Base-by-base conservation (phyloP, 1,140 invertebrate genomes). In the Calycopis cecrops region DNA sequence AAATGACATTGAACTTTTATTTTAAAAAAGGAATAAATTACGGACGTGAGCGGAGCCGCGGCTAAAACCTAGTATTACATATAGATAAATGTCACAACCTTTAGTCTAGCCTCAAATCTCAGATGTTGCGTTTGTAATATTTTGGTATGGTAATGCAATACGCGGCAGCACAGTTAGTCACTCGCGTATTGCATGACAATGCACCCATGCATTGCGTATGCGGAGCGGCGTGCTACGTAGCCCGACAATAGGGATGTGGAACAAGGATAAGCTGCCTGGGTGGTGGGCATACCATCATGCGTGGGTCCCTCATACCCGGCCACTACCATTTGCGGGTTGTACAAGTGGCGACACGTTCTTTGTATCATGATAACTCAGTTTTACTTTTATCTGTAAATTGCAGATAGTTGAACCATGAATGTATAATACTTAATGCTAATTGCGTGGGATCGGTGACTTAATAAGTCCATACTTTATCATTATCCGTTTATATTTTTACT, bases 111-210 rank as follows among this genome's bases (percentile, higher is more conserved):
- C 42, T 52, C 21, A 8, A 28, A 38, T 44, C 33, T 47, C 21
- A 44, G 38, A 10, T 52, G 35, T 21, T 52, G 28, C 34, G 12
- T 34, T 33, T 21, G 48, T 57, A 44, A 38, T 51, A 51, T 48
- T 47, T 51, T 14, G n/a, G 33, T 38, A 42, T 55, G 42, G 62
- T 59, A 65, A 65, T 69, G 66, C 64, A 64, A 67, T 65, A 51
- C 53, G 33, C 40, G 14, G 16, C 21, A 49, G 33, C 33, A 76
- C 75, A 69, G 71, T 76, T 76, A 80, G 57, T 67, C 71, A 69
- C 72, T 73, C 73, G 71, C 69, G 71, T 61, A 58, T 62, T 62
- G 73, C 73, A 78, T 80, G 63, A 68, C 68, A 77, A 77, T 67
- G 54, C 58, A 59, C 60, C 48, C 52, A 55, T 66, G 67, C 69